Conservation (phyloP, 1,140 invertebrate species). For the Ips nitidus region DNA sequence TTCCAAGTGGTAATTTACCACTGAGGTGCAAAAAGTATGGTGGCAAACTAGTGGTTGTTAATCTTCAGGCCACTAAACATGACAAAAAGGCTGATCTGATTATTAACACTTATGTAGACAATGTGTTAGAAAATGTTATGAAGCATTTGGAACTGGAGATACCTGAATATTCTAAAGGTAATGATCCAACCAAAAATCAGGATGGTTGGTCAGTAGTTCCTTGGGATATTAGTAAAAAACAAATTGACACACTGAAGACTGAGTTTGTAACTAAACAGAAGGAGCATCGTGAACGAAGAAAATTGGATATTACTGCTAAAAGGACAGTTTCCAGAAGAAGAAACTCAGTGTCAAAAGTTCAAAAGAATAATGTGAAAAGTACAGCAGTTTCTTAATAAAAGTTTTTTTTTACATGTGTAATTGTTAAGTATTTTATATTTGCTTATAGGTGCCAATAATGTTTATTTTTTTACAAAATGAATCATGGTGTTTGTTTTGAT, state of each 20-base stretch:
- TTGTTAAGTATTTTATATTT: too few species aligned
- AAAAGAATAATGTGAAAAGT: too few species aligned
- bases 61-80: slow-evolving; percentile 96
- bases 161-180: slow-evolving; percentile 64
- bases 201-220: slow-evolving; percentile 58
- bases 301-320: slow-evolving; percentile 29
- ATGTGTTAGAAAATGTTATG: slow-evolving; percentile 77
- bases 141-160: slow-evolving; percentile 71
- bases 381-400: too few species aligned
- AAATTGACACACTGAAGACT: slow-evolving; percentile 57
- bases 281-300: slow-evolving; percentile 38
- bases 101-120: slow-evolving; percentile 89
- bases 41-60: slow-evolving; percentile 91
- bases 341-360: too few species aligned
- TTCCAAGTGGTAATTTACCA: slow-evolving; percentile 94
- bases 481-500: too few species aligned
- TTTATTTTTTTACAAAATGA: too few species aligned
- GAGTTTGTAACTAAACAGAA: slow-evolving; percentile 39
- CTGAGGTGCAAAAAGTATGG: slow-evolving; percentile 84
- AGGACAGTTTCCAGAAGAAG: neutral
- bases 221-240: slow-evolving; percentile 63
- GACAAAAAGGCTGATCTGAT: slow-evolving; percentile 90
- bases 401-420: too few species aligned
- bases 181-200: slow-evolving; percentile 68
- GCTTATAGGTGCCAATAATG: too few species aligned